Conservation (phyloP, 2,797 vertebrate species). For the Lacerta viridis region DNA sequence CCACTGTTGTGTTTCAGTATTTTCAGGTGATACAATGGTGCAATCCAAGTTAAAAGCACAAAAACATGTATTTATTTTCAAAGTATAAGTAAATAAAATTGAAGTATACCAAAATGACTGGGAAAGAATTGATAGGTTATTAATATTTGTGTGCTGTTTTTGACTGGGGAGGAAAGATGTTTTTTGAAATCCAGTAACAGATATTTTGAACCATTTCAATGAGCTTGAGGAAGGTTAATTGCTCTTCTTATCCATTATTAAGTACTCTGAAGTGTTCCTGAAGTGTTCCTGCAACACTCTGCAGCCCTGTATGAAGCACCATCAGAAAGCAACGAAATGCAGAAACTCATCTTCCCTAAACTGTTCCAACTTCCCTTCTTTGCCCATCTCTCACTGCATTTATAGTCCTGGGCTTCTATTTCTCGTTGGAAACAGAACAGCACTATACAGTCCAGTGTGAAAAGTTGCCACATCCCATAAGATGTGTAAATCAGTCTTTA, state of each 20-base stretch:
- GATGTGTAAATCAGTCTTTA: background rate
- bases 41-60: background rate
- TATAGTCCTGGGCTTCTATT: background rate
- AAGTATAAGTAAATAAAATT: background rate
- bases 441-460: background rate
- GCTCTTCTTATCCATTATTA: conserved; percentile 6
- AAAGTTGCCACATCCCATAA: background rate
- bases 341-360: background rate
- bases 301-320: background rate
- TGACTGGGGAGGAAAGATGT: background rate
- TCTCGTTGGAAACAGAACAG: background rate
- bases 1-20: background rate
- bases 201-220: background rate
- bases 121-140: background rate
- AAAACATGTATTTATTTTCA: background rate
- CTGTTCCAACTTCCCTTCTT: background rate
- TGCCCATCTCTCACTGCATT: background rate
- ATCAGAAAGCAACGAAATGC: background rate
- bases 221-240: background rate
- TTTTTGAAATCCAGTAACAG: background rate
- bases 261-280: background rate
- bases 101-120: background rate
- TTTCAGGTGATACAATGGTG: background rate
- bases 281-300: background rate
- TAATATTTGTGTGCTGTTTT: background rate